Evolutionary conservation across 2,113 vertebrate species (phyloP).

Genomic region (Sarotherodon lohbergeri): DNA sequence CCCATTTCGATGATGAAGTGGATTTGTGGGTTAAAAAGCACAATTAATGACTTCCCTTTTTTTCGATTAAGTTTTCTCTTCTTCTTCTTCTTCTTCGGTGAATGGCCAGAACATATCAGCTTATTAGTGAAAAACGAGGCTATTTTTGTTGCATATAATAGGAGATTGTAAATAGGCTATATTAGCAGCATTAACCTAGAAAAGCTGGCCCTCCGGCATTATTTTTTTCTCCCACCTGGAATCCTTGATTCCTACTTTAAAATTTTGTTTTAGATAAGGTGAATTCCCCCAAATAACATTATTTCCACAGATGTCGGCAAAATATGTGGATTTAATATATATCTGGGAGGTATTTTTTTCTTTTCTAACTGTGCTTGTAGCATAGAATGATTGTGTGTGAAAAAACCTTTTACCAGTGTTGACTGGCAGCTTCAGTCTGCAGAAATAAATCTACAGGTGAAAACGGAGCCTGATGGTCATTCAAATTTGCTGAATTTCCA

Average conservation of each 20-base stretch:
- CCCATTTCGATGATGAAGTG: conserved; percentile 68
- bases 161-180: conserved; percentile 72
- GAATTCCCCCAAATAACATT: conserved; percentile 31
- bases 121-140: conserved; percentile 50
- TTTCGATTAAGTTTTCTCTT: conserved; percentile 25
- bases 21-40: conserved; percentile 77
- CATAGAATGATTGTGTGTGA: conserved; percentile 31
- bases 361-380: conserved; percentile 43
- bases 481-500: not conserved
- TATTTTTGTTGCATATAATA: conserved; percentile 60
- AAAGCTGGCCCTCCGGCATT: conserved; percentile 26
- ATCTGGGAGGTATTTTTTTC: not conserved
- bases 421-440: conserved; percentile 5
- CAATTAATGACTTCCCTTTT: conserved; percentile 57
- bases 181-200: conserved; percentile 55
- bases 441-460: not conserved
- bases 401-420: not conserved
- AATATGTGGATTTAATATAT: conserved; percentile 39
- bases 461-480: not conserved
- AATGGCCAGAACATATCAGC: conserved; percentile 60
- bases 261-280: conserved; percentile 53
- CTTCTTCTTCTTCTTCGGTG: conserved; percentile 24
- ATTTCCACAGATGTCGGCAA: conserved; percentile 57
- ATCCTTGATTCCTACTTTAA: conserved; percentile 15
- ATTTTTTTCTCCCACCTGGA: conserved; percentile 13